These are phyloP conservation scores for Platyura marginata DNA, from an alignment of 1,140 invertebrate genomes.

Conservation along the genomic window DNA sequence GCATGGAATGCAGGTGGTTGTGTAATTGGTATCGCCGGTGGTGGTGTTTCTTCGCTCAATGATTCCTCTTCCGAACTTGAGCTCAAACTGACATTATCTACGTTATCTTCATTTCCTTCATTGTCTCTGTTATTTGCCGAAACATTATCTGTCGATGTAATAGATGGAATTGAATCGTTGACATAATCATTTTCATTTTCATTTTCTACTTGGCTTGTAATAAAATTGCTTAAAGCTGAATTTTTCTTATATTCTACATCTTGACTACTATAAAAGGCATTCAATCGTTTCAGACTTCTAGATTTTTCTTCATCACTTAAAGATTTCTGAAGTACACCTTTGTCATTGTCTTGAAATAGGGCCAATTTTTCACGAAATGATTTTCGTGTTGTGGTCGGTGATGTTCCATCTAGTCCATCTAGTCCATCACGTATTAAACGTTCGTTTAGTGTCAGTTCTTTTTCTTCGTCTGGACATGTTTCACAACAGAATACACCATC, in stretches of 20 bases:
- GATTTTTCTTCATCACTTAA: slow-evolving; percentile 35
- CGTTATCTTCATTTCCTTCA: not conserved
- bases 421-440: not conserved
- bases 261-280: slow-evolving; percentile 1
- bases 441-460: slow-evolving; percentile 3
- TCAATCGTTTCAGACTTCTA: slow-evolving; percentile 7
- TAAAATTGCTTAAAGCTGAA: slow-evolving; percentile 22
- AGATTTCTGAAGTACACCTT: slow-evolving; percentile 15
- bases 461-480: slow-evolving; percentile 67
- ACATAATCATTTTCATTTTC: not conserved
- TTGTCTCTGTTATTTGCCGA: not conserved
- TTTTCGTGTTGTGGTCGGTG: slow-evolving; percentile 9
- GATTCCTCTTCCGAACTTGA: not conserved
- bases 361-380: slow-evolving; percentile 7
- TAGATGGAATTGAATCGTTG: not conserved
- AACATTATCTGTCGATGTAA: not conserved
- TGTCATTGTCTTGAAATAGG: not conserved
- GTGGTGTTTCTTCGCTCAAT: not conserved
- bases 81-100: not conserved
- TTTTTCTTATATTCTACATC: slow-evolving; percentile 11
- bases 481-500: slow-evolving; percentile 62
- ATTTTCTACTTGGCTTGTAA: slow-evolving; percentile 13
- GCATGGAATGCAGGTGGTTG: not conserved
- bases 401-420: not conserved
- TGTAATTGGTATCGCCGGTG: not conserved